Percentiles rank a stretch among this genome's conserved stretches.
These are phyloP conservation scores for Drosophila lacertosa DNA, from an alignment of 1,140 invertebrate genomes.

Conservation along the genomic window DNA sequence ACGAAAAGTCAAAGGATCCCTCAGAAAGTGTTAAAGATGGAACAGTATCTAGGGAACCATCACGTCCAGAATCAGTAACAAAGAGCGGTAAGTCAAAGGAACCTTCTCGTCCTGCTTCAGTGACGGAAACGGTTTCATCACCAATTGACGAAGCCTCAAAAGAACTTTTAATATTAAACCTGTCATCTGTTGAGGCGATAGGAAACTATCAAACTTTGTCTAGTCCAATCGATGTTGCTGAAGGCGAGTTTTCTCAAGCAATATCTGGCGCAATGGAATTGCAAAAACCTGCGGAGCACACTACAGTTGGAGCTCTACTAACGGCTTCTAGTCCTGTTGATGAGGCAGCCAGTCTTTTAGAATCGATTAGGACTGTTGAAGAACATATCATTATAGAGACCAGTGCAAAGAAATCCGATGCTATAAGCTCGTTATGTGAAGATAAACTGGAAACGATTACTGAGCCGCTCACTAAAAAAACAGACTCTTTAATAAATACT, in stretches of 20 bases:
- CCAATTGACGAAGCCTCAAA: slow-evolving; percentile 64
- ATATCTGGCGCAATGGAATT: slow-evolving; percentile 1
- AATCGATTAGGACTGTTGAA: slow-evolving; percentile 6
- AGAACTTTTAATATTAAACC: slow-evolving; percentile 24
- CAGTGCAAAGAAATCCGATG: slow-evolving; percentile 17
- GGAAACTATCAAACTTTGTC: slow-evolving; percentile 63
- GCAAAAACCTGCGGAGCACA: slow-evolving; percentile 48
- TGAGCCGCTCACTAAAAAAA: slow-evolving; percentile 25
- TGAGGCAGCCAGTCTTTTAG: slow-evolving; percentile 47
- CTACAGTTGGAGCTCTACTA: slow-evolving; percentile 33
- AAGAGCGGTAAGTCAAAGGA: slow-evolving; percentile 34
- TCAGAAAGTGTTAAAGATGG: slow-evolving; percentile 6
- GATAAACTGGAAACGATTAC: slow-evolving; percentile 33
- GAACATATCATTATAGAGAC: slow-evolving; percentile 47
- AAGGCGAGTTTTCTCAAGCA: slow-evolving; percentile 58
- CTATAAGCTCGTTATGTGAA: slow-evolving; percentile 20
- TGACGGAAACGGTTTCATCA: slow-evolving; percentile 63
- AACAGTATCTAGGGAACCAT: slow-evolving; percentile 47
- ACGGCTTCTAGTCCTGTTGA: slow-evolving; percentile 79
- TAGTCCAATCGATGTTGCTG: slow-evolving; percentile 74
- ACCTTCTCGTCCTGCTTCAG: slow-evolving; percentile 48
- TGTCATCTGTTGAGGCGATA: slow-evolving; percentile 24
- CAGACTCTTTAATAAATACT: slow-evolving; percentile 15
- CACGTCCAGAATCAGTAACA: slow-evolving; percentile 37
- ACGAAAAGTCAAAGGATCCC: slow-evolving; percentile 3